Evolutionary conservation across 2,113 vertebrate species (phyloP).

Genomic region (Perccottus glenii): DNA sequence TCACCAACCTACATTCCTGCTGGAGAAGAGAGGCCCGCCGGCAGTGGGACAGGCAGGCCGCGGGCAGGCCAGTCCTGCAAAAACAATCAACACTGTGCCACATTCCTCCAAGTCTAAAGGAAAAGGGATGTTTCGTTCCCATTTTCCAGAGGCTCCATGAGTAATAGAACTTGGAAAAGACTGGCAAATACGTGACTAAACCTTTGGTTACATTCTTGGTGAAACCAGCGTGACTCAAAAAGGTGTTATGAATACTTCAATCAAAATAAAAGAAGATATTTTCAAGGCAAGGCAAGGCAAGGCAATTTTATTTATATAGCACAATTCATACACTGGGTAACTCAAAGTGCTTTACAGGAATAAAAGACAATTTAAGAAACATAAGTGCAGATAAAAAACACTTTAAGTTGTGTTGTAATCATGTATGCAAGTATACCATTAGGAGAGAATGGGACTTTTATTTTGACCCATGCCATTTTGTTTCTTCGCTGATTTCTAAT

Average conservation of each 20-base stretch:
- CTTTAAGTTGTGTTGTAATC: too few relatives aligned
- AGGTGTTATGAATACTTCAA: neutral
- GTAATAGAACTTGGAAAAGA: constrained; percentile 56
- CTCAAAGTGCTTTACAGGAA: too few relatives aligned
- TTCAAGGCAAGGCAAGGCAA: too few relatives aligned
- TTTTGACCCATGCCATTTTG: too few relatives aligned
- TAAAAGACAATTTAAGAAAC: too few relatives aligned
- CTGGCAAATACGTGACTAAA: constrained; percentile 30
- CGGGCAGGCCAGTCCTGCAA: constrained; percentile 51
- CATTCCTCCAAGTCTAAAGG: constrained; percentile 66
- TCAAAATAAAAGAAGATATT: too few relatives aligned
- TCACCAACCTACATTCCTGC: constrained; percentile 62
- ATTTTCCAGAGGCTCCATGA: constrained; percentile 53
- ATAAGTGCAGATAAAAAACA: too few relatives aligned
- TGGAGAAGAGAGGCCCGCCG: constrained; percentile 18
- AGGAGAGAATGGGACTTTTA: too few relatives aligned
- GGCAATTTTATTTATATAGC: too few relatives aligned
- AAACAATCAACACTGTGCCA: constrained; percentile 65
- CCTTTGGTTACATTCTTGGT: neutral
- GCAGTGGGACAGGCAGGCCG: constrained; percentile 50
- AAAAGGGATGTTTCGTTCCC: constrained; percentile 56
- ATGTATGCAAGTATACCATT: too few relatives aligned
- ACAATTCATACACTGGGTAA: too few relatives aligned
- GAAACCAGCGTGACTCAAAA: neutral
- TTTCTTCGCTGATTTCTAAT: too few relatives aligned